A percentile compares a stretch with the other conserved stretches of the same genome.
Conservation (phyloP, 30 jellyfish, hydroid and myxozoan species). For the Clytia hemisphaerica region DNA sequence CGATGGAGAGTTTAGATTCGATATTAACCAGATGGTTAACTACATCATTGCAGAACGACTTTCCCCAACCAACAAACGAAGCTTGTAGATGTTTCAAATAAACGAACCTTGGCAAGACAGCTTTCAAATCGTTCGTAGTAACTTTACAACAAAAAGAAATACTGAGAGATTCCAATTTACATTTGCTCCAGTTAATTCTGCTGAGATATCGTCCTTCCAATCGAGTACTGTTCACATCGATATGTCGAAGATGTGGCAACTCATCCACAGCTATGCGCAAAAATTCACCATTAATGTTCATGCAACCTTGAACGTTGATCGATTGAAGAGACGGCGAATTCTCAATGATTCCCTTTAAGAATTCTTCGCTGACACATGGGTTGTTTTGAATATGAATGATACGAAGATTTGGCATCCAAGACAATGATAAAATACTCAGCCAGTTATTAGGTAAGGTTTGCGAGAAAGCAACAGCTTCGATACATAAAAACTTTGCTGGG, state of each 20-base stretch:
- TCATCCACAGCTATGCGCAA: background rate
- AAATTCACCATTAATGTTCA: background rate
- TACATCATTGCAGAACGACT: conserved; percentile 10
- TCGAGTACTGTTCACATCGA: conserved; percentile 14
- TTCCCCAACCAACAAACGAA: conserved; percentile 27
- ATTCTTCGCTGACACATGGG: conserved; percentile 2
- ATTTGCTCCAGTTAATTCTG: background rate
- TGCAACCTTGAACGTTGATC: conserved; percentile 18
- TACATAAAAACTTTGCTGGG: background rate
- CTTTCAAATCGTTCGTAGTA: background rate
- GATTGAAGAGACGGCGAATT: conserved; percentile 16
- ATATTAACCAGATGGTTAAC: background rate
- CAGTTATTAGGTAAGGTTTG: conserved; percentile 16
- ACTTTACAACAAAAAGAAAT: conserved; percentile 23
- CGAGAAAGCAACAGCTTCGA: conserved; percentile 22
- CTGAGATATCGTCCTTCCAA: background rate
- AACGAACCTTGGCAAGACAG: background rate
- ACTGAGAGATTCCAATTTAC: background rate
- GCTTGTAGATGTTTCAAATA: background rate
- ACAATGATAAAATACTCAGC: background rate
- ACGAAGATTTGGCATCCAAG: conserved; percentile 11
- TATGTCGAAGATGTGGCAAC: background rate
- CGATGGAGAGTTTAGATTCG: background rate
- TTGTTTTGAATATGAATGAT: conserved; percentile 12
- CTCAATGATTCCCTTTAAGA: background rate